A percentile compares a stretch with the other conserved stretches of the same genome.
These are phyloP conservation scores for Pentalonia nigronervosa DNA, from an alignment of 1,140 invertebrate genomes.

Conservation along the genomic window DNA sequence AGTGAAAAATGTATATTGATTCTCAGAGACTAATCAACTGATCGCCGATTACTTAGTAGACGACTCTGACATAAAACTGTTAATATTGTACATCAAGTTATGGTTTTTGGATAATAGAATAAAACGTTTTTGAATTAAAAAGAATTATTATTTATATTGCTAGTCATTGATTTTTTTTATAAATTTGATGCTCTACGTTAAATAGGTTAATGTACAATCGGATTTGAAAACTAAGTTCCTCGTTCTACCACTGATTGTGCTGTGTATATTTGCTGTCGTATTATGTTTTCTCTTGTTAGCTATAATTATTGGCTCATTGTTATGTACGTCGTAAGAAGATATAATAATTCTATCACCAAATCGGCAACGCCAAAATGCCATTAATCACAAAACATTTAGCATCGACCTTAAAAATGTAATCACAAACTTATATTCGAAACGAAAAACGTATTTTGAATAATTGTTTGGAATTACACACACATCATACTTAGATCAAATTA, in stretches of 20 bases:
- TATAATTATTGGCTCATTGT: background rate
- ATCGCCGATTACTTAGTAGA: no score
- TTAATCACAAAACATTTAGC: background rate
- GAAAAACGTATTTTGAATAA: background rate
- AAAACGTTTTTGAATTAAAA: background rate
- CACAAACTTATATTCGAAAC: background rate
- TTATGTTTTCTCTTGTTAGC: background rate
- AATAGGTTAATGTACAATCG: no score
- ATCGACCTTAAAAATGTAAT: background rate
- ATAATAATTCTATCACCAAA: background rate
- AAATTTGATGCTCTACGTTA: no score
- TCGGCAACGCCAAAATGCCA: background rate
- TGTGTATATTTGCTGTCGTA: background rate
- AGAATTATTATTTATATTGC: background rate
- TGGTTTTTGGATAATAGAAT: background rate
- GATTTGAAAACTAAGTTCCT: no score
- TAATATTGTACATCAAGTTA: background rate
- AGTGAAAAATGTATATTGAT: no score
- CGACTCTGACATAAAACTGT: no score
- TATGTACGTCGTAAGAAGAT: background rate
- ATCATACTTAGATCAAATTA: background rate
- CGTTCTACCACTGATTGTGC: no score
- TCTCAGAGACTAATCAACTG: no score
- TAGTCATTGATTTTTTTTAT: no score
- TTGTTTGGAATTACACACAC: background rate